Conservation (phyloP, 2,113 vertebrate species). For the Sitta europaea region DNA sequence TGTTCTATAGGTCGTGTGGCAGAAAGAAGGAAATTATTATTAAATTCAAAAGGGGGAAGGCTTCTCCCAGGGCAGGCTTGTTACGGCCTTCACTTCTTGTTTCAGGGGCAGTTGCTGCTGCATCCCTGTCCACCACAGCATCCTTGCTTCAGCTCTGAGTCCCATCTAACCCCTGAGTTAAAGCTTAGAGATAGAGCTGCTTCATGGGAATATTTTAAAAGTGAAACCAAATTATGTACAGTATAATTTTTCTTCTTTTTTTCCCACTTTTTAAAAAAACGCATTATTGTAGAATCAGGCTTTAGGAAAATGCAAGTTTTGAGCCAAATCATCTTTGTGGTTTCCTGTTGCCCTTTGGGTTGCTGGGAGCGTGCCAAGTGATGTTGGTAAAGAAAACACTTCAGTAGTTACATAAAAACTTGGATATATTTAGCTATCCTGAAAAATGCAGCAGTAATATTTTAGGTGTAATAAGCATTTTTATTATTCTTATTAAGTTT, state of each 20-base stretch:
- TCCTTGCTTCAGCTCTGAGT: neutral
- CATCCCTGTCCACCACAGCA: neutral
- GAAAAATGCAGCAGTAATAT: neutral
- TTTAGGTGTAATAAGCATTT: neutral
- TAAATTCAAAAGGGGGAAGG: neutral
- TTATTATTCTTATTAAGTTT: neutral
- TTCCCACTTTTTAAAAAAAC: neutral
- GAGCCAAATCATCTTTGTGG: neutral
- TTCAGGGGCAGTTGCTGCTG: neutral
- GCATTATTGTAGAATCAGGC: neutral
- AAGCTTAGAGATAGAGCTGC: neutral
- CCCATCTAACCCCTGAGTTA: neutral
- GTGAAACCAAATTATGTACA: neutral
- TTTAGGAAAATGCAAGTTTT: neutral
- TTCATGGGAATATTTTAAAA: neutral
- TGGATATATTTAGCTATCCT: neutral
- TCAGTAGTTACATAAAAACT: neutral
- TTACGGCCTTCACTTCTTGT: neutral
- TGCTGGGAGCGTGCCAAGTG: neutral
- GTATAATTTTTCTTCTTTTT: neutral
- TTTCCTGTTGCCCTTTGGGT: constrained; percentile 35
- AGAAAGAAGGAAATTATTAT: neutral
- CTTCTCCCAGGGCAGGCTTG: neutral
- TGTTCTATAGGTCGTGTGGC: neutral
- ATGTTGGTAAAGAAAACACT: neutral